Base-by-base conservation (phyloP, 2,797 vertebrate genomes). In the Hoplostethus atlanticus region DNA sequence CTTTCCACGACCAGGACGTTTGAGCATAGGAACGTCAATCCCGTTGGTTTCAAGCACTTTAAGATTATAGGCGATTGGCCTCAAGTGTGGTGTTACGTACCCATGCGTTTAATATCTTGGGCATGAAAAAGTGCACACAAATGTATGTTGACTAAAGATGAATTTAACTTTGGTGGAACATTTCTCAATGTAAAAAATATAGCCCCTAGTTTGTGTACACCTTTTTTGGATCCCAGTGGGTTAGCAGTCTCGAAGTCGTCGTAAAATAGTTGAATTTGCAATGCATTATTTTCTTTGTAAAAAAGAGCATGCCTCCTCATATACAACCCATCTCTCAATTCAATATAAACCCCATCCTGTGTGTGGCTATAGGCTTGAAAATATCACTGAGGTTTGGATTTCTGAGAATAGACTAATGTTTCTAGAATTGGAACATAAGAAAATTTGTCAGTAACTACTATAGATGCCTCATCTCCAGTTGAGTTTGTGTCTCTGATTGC, bases 401-500 rank as follows among this genome's bases (percentile, higher is more conserved):
- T 31, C 16, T 51, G 5, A 77, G 16, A 55, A 76, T 76, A 54
- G 38, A 53, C 21, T 71, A 73, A 1, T 30, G 59, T 69, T 59
- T 74, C 30, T 36, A 65, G n/a, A 51, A 70, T 70, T 6, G 66
- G 77, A 55, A 74, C 21, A 46, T 30, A 70, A 2, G 77, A 4
- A 79, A 65, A 79, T 25, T 42, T 79, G 15, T 77, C 63, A 36
- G 42, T 77, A 31, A 68, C 59, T 56, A 51, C 44, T 2, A 50
- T 28, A 61, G 77, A 87, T 59, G 87, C 75, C 87, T 89, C 83
- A 84, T 92, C 87, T 91, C 84, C 84, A 66, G 90, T 84, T 83
- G 84, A 79, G 86, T 86, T 89, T 87, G 87, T 84, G 86, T 87
- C 85, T 93, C 87, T 93, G 91, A 93, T 91, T 93, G 88, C 90